Percentiles rank a stretch among this genome's conserved stretches.
phyloP scores from a whole-genome alignment of 2,113 vertebrate genomes.

The Entosphenus tridentatus region DNA sequence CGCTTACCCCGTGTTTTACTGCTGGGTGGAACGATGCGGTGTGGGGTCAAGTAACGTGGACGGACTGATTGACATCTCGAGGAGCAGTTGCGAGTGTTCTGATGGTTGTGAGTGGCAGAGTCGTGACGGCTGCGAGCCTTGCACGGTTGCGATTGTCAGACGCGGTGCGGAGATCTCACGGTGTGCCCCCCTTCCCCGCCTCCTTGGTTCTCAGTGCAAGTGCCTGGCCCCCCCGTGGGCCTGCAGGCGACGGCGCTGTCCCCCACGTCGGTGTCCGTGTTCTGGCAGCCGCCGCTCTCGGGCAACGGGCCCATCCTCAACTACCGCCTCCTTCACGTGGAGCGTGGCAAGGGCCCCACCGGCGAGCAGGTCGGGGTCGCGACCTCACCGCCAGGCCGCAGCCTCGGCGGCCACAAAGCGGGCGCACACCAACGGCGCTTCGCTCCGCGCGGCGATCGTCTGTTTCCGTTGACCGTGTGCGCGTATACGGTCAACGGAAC shows the following conservation, averaged over 20 bases:
- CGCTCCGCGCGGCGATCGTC: not conserved
- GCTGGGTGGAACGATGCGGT: not conserved
- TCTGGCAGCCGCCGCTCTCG: constrained; percentile 58
- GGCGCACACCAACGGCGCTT: not conserved
- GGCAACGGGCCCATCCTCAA: constrained; percentile 77
- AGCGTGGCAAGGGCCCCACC: constrained; percentile 47
- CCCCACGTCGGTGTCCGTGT: constrained; percentile 42
- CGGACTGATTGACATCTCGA: not conserved
- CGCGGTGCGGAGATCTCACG: not conserved
- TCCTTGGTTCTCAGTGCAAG: constrained; percentile 39
- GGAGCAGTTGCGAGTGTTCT: not conserved
- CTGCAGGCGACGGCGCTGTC: constrained; percentile 36
- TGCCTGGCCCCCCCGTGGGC: constrained; percentile 74
- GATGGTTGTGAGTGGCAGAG: not conserved
- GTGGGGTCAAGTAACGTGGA: not conserved
- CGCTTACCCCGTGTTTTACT: not conserved
- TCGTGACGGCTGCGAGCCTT: not conserved
- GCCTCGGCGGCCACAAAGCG: not conserved
- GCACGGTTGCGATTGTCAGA: too few species aligned
- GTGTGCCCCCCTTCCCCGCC: not conserved
- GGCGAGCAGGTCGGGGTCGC: constrained; percentile 42
- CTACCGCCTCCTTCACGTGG: constrained; percentile 82
- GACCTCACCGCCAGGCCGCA: not conserved
- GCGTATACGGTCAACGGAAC: not conserved
- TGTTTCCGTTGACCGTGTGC: not conserved